Conservation (phyloP, 1,140 invertebrate genomes). For the Holcopasites calliopsidis region DNA sequence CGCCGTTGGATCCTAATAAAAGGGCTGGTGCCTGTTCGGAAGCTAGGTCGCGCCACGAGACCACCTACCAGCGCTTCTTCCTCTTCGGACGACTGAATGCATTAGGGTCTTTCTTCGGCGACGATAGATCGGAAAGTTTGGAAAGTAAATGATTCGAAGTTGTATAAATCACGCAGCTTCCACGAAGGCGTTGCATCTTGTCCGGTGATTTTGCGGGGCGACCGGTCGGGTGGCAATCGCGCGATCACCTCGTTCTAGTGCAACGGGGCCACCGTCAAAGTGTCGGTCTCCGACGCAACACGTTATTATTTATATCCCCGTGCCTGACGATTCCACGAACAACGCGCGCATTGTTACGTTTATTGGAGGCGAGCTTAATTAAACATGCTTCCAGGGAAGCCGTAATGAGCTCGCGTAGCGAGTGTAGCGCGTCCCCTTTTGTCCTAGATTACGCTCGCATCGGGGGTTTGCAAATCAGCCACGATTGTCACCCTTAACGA, state of each 20-base stretch:
- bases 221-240: no score
- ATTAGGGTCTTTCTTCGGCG: neutral
- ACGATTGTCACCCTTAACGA: neutral
- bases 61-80: neutral
- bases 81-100: neutral
- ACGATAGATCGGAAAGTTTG: neutral
- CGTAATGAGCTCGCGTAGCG: neutral
- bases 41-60: neutral
- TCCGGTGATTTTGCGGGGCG: no score
- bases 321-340: no score
- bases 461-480: neutral
- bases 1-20: constrained; percentile 37
- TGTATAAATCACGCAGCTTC: no score
- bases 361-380: neutral
- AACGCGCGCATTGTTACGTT: neutral
- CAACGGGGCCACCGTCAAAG: no score
- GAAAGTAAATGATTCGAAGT: no score
- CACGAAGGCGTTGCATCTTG: no score
- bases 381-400: neutral
- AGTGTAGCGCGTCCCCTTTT: neutral
- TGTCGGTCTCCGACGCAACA: no score
- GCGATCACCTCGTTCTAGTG: no score
- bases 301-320: no score
- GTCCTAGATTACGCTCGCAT: neutral
- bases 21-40: constrained; percentile 29